A percentile compares a stretch with the other conserved stretches of the same genome.
These are phyloP conservation scores for Vanessa atalanta DNA, from an alignment of 1,140 invertebrate species.

Conservation along the genomic window DNA sequence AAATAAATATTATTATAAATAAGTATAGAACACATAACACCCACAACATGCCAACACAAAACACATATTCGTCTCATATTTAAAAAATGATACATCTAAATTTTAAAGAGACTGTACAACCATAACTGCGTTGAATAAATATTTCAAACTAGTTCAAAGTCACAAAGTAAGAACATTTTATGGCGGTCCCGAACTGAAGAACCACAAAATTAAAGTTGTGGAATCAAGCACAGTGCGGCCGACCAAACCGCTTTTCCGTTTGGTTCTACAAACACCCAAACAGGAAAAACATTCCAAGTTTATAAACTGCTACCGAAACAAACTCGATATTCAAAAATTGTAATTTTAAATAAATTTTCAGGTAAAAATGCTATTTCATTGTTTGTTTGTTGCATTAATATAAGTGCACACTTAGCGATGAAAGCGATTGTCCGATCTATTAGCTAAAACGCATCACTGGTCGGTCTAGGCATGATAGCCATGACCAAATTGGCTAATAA, in stretches of 20 bases:
- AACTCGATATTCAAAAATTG: constrained; percentile 9
- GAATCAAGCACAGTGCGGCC: constrained; percentile 19
- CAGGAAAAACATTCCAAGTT: constrained; percentile 27
- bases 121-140: neutral
- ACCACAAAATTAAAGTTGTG: constrained; percentile 27
- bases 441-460: constrained; percentile 17
- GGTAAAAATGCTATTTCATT: neutral
- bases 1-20: neutral
- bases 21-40: no score
- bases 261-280: constrained; percentile 25
- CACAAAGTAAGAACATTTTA: constrained; percentile 25
- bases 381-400: neutral
- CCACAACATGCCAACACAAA: no score
- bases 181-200: constrained; percentile 21
- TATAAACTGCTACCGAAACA: constrained; percentile 18
- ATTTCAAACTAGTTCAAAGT: constrained; percentile 17
- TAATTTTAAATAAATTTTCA: neutral
- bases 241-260: constrained; percentile 27
- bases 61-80: neutral
- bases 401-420: neutral
- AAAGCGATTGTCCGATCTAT: constrained; percentile 1
- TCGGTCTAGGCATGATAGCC: constrained; percentile 2
- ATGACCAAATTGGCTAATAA: constrained; percentile 17
- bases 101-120: neutral
- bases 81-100: no score